Evolutionary conservation across 2,797 vertebrate genomes (phyloP).

Genomic region (Tangara arthus): DNA sequence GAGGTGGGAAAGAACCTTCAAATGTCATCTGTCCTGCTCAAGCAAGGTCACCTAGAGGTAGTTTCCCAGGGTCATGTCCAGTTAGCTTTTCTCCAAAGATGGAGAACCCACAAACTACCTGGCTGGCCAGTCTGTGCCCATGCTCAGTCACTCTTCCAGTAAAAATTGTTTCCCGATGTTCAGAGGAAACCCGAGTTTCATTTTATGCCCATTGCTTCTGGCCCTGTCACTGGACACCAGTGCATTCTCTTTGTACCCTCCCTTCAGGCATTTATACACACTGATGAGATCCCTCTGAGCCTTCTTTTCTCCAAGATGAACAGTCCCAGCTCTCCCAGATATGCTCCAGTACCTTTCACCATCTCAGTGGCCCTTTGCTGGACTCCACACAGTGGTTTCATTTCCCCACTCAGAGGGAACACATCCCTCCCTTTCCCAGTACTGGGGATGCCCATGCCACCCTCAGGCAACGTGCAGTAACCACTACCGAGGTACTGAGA

Average conservation of each 20-base stretch:
- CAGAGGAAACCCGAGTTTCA: not conserved
- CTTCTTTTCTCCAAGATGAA: not conserved
- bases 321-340: not conserved
- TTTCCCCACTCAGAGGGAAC: not conserved
- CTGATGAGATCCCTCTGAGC: not conserved
- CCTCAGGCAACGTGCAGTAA: not conserved
- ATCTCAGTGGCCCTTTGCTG: not conserved
- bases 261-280: not conserved
- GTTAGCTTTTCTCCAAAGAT: not conserved
- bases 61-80: not conserved
- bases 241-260: not conserved
- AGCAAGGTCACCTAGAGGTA: not conserved
- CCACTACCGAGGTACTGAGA: not conserved
- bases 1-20: not conserved
- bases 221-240: not conserved
- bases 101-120: not conserved
- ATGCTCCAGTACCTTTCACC: not conserved
- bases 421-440: not conserved
- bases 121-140: not conserved
- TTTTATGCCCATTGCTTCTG: not conserved
- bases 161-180: not conserved
- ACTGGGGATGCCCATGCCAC: not conserved
- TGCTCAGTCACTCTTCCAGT: not conserved
- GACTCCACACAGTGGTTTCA: not conserved
- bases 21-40: not conserved